Conservation (phyloP, 2,797 vertebrate genomes). For the Champsocephalus esox region DNA sequence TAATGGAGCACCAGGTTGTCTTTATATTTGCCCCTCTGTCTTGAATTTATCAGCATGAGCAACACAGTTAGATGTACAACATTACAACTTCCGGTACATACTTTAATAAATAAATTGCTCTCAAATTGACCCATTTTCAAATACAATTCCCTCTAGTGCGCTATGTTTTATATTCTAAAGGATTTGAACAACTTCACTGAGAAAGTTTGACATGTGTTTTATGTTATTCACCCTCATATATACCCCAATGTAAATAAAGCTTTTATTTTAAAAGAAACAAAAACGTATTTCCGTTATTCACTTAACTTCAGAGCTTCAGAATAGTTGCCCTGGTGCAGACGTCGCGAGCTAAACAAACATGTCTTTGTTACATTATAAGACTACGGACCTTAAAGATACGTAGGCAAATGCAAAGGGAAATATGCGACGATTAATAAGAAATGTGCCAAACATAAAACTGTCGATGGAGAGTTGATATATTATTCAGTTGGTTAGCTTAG, state of each 20-base stretch:
- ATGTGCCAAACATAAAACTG: constrained; percentile 6
- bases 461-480: constrained; percentile 22
- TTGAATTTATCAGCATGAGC: background rate
- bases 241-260: constrained; percentile 6
- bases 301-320: background rate
- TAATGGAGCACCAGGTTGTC: background rate
- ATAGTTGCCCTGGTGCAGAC: constrained; percentile 28
- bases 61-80: background rate
- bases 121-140: background rate
- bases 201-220: background rate
- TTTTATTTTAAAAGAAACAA: constrained; percentile 56
- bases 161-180: background rate
- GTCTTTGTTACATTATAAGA: constrained; percentile 55
- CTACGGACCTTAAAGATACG: constrained; percentile 39
- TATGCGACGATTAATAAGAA: constrained; percentile 29
- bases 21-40: background rate
- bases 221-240: background rate
- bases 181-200: no score
- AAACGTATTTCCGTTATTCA: constrained; percentile 50
- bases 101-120: background rate
- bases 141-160: no score
- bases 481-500: constrained; percentile 17
- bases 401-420: constrained; percentile 29
- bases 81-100: background rate
- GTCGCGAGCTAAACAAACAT: constrained; percentile 77